phyloP scores from a whole-genome alignment of 2,113 vertebrate genomes.

The Entomyzon cyanotis region DNA sequence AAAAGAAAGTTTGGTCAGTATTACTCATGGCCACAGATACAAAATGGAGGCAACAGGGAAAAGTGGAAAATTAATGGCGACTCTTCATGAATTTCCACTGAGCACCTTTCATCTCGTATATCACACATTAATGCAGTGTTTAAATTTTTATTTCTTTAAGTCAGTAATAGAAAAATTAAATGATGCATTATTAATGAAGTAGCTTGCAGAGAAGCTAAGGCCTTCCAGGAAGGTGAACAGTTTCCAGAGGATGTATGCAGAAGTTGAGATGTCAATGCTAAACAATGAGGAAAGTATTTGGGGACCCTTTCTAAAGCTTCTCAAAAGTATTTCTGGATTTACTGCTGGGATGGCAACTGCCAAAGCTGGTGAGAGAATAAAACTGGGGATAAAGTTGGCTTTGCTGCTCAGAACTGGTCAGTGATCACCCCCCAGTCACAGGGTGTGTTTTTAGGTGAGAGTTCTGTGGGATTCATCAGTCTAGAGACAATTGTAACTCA shows the following conservation, averaged over 20 bases:
- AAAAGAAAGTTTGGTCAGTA: not conserved
- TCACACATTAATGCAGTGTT: not conserved
- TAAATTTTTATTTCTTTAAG: slow-evolving; percentile 44
- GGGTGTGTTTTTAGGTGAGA: not conserved
- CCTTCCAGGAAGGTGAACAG: not conserved
- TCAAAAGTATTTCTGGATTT: not conserved
- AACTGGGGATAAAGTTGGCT: not conserved
- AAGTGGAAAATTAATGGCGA: not conserved
- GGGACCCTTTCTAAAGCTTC: not conserved
- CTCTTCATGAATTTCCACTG: not conserved
- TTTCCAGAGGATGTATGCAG: not conserved
- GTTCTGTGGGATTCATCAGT: not conserved
- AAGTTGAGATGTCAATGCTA: not conserved
- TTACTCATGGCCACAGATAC: not conserved
- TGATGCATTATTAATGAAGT: slow-evolving; percentile 8
- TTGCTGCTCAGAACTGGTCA: not conserved
- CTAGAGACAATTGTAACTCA: not conserved
- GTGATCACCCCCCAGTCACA: not conserved
- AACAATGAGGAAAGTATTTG: not conserved
- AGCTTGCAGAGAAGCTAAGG: not conserved
- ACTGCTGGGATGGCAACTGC: not conserved
- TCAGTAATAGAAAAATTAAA: slow-evolving; percentile 41
- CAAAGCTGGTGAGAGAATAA: not conserved
- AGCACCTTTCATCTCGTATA: not conserved
- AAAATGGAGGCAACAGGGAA: not conserved